A percentile compares a stretch with the other conserved stretches of the same genome.
phyloP scores from a whole-genome alignment of 2,113 vertebrate species.

The Prinia subflava region DNA sequence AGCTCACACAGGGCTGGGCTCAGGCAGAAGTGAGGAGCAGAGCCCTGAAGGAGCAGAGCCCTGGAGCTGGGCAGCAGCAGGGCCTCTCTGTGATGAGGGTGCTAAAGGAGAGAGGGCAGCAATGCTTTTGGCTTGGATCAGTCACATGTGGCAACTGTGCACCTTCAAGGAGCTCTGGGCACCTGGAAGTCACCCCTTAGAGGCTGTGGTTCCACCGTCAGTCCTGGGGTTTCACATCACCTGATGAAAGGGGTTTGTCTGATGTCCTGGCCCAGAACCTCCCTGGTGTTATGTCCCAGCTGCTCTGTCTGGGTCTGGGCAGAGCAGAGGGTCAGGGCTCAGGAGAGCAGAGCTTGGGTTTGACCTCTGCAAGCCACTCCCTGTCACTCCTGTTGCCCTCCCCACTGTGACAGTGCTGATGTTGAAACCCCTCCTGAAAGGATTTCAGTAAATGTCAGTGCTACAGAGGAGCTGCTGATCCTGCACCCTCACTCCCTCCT shows the following conservation, averaged over 20 bases:
- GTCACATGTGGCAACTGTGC: neutral
- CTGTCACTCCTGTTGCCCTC: neutral
- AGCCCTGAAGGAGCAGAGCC: neutral
- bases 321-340: neutral
- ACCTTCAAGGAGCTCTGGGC: neutral
- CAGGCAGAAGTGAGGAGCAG: neutral
- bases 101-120: neutral
- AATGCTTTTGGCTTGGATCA: neutral
- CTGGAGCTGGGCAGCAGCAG: neutral
- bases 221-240: neutral
- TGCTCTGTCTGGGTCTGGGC: neutral
- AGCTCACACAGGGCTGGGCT: neutral
- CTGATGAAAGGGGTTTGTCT: neutral
- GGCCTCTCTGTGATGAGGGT: neutral
- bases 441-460: neutral
- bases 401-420: neutral
- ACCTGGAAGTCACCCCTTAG: neutral
- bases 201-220: neutral
- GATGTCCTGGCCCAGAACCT: neutral
- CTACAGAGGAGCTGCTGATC: neutral
- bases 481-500: neutral
- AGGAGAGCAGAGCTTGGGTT: neutral
- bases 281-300: accelerated
- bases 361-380: neutral
- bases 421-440: neutral